Base-by-base conservation (phyloP, 2,797 vertebrate species). In the Acipenser ruthenus region DNA sequence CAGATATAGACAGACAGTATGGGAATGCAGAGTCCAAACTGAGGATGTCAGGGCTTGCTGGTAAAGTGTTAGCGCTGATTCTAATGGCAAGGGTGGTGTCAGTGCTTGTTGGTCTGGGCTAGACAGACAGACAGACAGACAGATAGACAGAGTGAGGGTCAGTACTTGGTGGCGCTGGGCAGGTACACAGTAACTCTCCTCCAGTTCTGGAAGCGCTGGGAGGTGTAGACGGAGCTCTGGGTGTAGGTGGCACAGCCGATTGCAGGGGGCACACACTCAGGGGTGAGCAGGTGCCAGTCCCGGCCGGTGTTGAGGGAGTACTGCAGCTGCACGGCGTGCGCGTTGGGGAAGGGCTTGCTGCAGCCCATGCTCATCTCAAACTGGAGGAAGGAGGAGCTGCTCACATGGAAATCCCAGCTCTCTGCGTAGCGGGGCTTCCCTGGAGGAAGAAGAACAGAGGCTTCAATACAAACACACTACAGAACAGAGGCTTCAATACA, bases 341-440 rank as follows among this genome's bases (percentile, higher is more conserved):
- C 85, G 70, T 89, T 79, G 10, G 93, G 90, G 10, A 90, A 93
- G 50, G 93, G 92, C 73, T 95, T 96, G 81, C 94, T 96, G 74
- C 97, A 99, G 37, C 96, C 96, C 94, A 96, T 96, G 79, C 88
- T 97, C 75, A 99, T 77, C 78, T 98, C 94, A 77, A 99, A 99
- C 80, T 99, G 96, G 71, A 99, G 78, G 81, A 96, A 99, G 7
- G 93, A 95, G 0, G 96, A 97, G 8, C 93, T 87, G 0, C 94
- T 93, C 37, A 99, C 92, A 1, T 99, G 95, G 50, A 98, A 99
- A 73, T 99, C 97, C 97, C 96, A 99, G 75, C 92, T 99, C 80
- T 99, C 96, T 0, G 92, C 94, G n/a, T 94, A 97, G 58, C 96
- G 89, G 51, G 93, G 90, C 80, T 95, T 95, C 73, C 95, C 97